These are phyloP conservation scores for Eupithecia centaureata DNA, from an alignment of 2,888 invertebrate genomes.

Conservation along the genomic window DNA sequence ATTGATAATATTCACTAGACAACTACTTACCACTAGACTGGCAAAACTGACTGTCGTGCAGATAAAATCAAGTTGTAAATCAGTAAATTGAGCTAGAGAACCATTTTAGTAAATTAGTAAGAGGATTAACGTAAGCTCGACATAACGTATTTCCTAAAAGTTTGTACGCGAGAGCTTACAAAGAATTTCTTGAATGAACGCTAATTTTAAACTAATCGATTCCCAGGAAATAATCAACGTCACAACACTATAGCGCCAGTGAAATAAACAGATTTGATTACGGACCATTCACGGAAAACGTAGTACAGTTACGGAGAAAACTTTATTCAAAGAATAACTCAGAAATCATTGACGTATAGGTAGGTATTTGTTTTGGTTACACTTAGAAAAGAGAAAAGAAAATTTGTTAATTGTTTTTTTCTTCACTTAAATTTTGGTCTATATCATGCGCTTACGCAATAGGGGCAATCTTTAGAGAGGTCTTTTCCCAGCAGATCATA, in stretches of 20 bases:
- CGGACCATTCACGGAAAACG: conserved; percentile 31
- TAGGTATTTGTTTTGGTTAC: no score
- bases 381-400: no score
- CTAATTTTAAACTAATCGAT: conserved; percentile 20
- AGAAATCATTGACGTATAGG: neutral
- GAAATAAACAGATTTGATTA: conserved; percentile 45
- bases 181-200: conserved; percentile 5
- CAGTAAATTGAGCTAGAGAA: neutral
- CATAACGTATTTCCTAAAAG: neutral
- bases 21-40: neutral
- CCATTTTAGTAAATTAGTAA: neutral
- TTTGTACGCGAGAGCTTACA: neutral
- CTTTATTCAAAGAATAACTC: neutral
- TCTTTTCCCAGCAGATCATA: neutral
- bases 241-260: conserved; percentile 30
- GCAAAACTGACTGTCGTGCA: neutral
- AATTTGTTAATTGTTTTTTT: no score
- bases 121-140: neutral
- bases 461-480: no score
- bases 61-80: neutral
- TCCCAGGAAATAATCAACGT: conserved; percentile 26
- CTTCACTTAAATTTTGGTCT: no score
- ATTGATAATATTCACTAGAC: no score
- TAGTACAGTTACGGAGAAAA: conserved; percentile 21
- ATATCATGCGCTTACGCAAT: no score